A percentile compares a stretch with the other conserved stretches of the same genome.
These are phyloP conservation scores for Cephus cinctus DNA, from an alignment of 1,140 invertebrate species.

Conservation along the genomic window DNA sequence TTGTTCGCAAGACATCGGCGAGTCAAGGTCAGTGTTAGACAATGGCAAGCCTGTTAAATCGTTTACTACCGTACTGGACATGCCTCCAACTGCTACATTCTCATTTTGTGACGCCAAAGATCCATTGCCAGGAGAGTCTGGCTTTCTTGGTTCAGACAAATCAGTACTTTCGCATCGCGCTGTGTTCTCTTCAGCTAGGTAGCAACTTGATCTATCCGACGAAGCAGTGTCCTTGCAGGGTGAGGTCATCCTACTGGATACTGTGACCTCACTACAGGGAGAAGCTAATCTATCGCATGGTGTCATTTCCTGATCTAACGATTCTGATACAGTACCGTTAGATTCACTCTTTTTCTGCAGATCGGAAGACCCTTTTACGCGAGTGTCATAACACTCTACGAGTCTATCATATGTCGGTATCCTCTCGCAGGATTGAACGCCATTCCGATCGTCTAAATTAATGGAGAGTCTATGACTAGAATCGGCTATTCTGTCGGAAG, in stretches of 20 bases:
- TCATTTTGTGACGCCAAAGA: constrained; percentile 9
- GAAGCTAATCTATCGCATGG: constrained; percentile 41
- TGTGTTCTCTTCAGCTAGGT: constrained; percentile 24
- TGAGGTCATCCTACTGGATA: constrained; percentile 13
- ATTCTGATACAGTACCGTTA: constrained; percentile 20
- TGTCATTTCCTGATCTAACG: constrained; percentile 45
- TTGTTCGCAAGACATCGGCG: constrained; percentile 50
- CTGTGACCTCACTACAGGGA: constrained; percentile 20
- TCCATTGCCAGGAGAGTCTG: constrained; percentile 8
- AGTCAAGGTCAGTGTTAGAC: constrained; percentile 45
- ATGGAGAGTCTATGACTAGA: constrained; percentile 46
- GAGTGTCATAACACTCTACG: constrained; percentile 16
- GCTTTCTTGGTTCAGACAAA: constrained; percentile 8
- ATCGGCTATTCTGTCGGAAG: constrained; percentile 39
- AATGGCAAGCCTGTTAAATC: constrained; percentile 18
- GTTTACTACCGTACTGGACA: constrained; percentile 6
- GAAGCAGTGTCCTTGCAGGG: constrained; percentile 20
- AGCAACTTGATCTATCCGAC: constrained; percentile 20
- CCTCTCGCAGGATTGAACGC: constrained; percentile 33
- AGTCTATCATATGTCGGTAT: constrained; percentile 26
- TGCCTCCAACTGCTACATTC: not conserved
- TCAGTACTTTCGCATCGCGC: constrained; percentile 8
- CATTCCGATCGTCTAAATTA: constrained; percentile 26
- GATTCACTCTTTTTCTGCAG: constrained; percentile 13
- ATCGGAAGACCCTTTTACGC: constrained; percentile 19